These are phyloP conservation scores for Alitta virens DNA, from an alignment of 2,888 invertebrate species.

Conservation along the genomic window DNA sequence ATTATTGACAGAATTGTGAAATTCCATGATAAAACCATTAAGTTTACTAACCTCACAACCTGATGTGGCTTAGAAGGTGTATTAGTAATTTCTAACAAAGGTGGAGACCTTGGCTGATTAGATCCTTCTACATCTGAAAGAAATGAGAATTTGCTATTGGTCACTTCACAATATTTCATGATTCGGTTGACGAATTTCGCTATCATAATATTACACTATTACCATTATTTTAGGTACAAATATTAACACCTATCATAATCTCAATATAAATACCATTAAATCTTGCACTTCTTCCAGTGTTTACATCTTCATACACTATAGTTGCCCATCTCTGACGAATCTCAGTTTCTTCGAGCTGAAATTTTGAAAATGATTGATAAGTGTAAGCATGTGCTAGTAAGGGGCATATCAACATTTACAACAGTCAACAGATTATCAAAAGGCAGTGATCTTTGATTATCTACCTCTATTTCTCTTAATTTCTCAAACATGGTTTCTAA, in stretches of 20 bases:
- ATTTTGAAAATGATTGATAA: no score
- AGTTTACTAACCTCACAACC: background rate
- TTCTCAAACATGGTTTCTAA: constrained; percentile 42
- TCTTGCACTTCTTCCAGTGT: background rate
- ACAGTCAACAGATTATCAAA: no score
- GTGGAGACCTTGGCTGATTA: constrained; percentile 3
- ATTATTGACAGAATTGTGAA: no score
- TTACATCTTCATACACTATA: constrained; percentile 21
- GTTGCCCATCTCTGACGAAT: constrained; percentile 43
- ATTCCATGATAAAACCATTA: no score
- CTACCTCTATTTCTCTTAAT: constrained; percentile 48
- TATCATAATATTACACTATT: no score
- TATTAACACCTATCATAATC: background rate
- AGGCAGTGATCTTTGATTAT: no score
- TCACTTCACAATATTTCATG: no score
- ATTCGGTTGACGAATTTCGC: no score
- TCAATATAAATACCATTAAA: background rate
- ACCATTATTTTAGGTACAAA: no score
- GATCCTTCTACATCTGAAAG: constrained; percentile 1
- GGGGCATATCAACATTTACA: no score
- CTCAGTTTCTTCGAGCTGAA: constrained; percentile 39
- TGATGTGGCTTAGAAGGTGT: background rate
- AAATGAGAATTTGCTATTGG: no score
- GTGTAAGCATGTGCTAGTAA: no score
- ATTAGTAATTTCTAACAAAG: background rate